Evolutionary conservation across 2,797 vertebrate genomes (phyloP).

Genomic region (Manis pentadactyla): DNA sequence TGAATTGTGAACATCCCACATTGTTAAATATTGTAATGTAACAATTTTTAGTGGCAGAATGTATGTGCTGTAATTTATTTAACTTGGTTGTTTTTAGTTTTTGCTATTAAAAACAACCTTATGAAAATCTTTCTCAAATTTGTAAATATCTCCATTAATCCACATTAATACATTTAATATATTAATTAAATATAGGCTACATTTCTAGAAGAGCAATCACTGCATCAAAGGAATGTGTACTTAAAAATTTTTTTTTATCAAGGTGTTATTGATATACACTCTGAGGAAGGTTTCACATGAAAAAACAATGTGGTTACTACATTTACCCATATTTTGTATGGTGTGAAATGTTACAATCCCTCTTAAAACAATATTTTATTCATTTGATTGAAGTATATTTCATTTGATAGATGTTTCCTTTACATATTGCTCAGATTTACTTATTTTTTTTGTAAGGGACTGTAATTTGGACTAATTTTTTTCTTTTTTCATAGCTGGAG

Average conservation of each 20-base stretch:
- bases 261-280: not conserved
- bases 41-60: not conserved
- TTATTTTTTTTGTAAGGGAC: not conserved
- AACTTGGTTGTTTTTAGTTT: not conserved
- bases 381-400: slow-evolving; percentile 26
- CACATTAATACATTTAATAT: too few species aligned
- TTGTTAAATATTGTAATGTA: not conserved
- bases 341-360: not conserved
- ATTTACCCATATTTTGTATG: not conserved
- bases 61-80: not conserved
- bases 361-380: not conserved
- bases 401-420: not conserved
- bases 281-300: too few species aligned
- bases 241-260: not conserved
- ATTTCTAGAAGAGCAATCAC: not conserved
- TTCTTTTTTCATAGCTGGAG: slow-evolving; percentile 87
- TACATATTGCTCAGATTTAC: slow-evolving; percentile 2
- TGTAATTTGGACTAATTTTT: slow-evolving; percentile 25
- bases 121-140: not conserved
- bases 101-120: not conserved
- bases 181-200: not conserved
- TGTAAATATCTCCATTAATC: not conserved
- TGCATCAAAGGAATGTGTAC: not conserved
- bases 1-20: not conserved
- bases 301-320: too few species aligned